Conservation (phyloP, 2,797 vertebrate genomes). For the Gymnocypris eckloni region DNA sequence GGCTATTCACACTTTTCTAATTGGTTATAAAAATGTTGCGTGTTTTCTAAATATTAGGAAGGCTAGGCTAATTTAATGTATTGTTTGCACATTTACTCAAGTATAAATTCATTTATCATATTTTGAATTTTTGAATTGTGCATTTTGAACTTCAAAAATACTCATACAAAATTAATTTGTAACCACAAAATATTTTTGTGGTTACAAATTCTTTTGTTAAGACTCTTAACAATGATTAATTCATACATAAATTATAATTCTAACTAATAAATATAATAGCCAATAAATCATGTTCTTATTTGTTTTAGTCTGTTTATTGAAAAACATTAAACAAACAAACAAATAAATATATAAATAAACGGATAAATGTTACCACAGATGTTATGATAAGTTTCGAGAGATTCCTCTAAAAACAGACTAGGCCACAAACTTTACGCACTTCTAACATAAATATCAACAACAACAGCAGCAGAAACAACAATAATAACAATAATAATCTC, state of each 20-base stretch:
- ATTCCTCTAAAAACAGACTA: not conserved
- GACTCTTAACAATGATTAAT: not conserved
- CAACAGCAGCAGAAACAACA: not conserved
- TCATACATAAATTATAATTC: not conserved
- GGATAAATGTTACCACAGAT: not conserved
- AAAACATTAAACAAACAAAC: not conserved
- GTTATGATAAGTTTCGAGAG: not conserved
- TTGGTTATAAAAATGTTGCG: not conserved
- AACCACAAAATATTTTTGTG: not conserved
- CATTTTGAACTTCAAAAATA: not conserved
- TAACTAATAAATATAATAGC: not conserved
- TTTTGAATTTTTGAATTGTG: not conserved
- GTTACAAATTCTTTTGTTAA: no score
- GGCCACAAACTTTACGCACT: not conserved
- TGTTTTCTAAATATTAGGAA: not conserved
- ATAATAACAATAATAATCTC: constrained; percentile 37
- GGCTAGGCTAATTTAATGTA: not conserved
- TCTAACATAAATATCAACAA: not conserved
- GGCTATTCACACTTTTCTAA: not conserved
- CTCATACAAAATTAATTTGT: not conserved
- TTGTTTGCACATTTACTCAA: not conserved
- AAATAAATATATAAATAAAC: not conserved
- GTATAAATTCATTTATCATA: not conserved
- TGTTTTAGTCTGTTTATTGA: not conserved
- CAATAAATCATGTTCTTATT: not conserved